Evolutionary conservation across 30 jellyfish, hydroid and myxozoan species (phyloP), one percentile per base, ranked within the genome.

Genomic region (Hydractinia echinata): DNA sequence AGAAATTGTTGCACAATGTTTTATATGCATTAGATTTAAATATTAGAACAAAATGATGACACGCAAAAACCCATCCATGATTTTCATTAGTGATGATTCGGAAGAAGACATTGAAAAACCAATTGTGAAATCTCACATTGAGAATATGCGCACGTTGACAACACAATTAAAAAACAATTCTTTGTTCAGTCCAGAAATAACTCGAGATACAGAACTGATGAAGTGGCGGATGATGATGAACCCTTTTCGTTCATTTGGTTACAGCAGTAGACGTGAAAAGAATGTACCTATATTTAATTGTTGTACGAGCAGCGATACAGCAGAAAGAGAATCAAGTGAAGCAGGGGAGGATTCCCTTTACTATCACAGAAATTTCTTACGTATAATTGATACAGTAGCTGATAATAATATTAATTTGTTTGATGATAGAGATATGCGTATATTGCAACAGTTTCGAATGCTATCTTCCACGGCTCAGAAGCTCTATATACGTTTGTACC

Each of bases 401-500:
- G 76, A 61, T 76, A 93, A 88, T 76, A 67, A 69, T 79, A 8
- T 50, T 13, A 53, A 56, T 67, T 72, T 82, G 18, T 83, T 83
- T 69, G 87, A 82, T 51, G 78, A 70, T 14, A 76, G 60, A 14
- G 95, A 87, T 72, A 4, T 62, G 5, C 54, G 77, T 9, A n/a
- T 67, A 10, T 54, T 79, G 11, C 74, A 51, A 11, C 61, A 72
- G 44, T 88, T 83, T 56, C 53, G 44, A 54, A 51, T 60, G 19
- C 14, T 82, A 14, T 51, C 77, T 55, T 73, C 79, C 53, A 11
- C 10, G 55, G 79, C 95, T 8, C 95, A 84, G 81, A 81, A 66
- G 86, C 55, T 90, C 21, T 90, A 84, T 81, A 87, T 84, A 19
- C 55, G 97, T 51, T 86, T 90, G 16, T 90, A 85, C 77, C 84